Evolutionary conservation across 2,113 vertebrate species (phyloP), one percentile per base, ranked within the genome.

Genomic region (Osmerus mordax): DNA sequence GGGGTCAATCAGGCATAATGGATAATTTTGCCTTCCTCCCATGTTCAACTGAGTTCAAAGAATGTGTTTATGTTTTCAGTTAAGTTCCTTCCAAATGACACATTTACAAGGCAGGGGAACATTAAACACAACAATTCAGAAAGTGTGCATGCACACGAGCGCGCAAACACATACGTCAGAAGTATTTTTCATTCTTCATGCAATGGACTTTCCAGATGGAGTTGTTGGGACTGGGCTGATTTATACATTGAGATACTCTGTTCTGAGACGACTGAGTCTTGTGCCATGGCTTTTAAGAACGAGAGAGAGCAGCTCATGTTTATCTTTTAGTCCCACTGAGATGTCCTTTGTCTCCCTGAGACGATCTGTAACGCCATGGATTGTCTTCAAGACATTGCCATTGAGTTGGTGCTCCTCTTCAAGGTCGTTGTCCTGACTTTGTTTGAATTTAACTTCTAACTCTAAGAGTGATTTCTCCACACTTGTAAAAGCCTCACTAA

Each of bases 391-490:
- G 53, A 96, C 94, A 76, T 93, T 89, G 62, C 93, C 93, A 53
- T 91, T 92, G 75, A 98, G 89, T 62, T 93, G 91, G 51, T 90
- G 89, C 68, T 95, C 95, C 80, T 96, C 96, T 80, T 86, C 89
- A 76, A 92, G 88, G 75, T 90, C 92, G 0, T 91, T 93, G 8
- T 96, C 95, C 75, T 96, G 96, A 36, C 94, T 95, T 77, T 96
- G 95, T 0, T 93, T 94, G 75, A 99, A 98, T 80, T 99, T 99
- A 75, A 90, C 90, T 79, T 99, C 97, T 86, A 99, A 91, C 86
- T 99, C 97, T 19, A 92, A 81, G 73, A 99, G 94, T 2, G 96
- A 96, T 69, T 92, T 94, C 84, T 96, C 96, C 36, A 97, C 96
- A 82, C 83, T 93, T 62, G 93, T 90, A 80, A 98, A 98, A 19